Conservation (phyloP, 2,113 vertebrate genomes). For the Dicaeum eximium region DNA sequence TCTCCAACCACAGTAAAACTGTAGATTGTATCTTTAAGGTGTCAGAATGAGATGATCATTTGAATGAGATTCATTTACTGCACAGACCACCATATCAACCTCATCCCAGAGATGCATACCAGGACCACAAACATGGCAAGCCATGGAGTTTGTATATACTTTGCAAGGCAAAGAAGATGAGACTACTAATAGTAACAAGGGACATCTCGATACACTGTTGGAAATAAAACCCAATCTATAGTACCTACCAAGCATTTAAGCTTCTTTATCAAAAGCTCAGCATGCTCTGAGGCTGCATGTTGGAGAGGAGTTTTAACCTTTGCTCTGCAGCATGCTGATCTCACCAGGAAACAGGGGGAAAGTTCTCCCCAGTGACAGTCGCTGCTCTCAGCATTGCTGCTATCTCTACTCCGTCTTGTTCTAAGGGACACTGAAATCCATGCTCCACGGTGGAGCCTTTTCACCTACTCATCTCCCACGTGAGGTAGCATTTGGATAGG, state of each 20-base stretch:
- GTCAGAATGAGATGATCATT: neutral
- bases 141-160: neutral
- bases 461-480: neutral
- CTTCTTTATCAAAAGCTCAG: neutral
- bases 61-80: neutral
- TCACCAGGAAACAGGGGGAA: neutral
- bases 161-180: neutral
- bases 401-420: neutral
- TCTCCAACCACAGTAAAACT: neutral
- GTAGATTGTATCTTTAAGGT: neutral
- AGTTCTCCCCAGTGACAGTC: neutral
- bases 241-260: neutral
- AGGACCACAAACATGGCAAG: neutral
- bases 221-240: neutral
- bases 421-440: neutral
- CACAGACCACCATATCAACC: neutral
- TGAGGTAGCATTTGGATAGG: neutral
- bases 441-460: neutral
- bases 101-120: neutral
- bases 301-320: neutral
- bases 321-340: neutral
- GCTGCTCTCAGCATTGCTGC: neutral
- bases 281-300: neutral
- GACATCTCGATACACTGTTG: neutral
- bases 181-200: neutral